Conservation (phyloP, 2,113 vertebrate genomes). For the Chrysemys picta region DNA sequence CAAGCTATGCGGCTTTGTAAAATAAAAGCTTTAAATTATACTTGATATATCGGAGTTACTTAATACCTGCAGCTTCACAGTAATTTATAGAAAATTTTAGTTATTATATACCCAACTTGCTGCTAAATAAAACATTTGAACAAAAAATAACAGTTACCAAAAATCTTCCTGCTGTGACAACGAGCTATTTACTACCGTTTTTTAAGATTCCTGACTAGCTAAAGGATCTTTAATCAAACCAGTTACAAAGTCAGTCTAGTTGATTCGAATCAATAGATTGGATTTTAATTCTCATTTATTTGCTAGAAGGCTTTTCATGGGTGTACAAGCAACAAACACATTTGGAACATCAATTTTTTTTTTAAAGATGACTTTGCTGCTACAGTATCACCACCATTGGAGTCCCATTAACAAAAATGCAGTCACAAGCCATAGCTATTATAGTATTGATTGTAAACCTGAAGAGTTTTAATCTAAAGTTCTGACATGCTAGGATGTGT, state of each 20-base stretch:
- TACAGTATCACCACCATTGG: background rate
- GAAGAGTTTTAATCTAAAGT: background rate
- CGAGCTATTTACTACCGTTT: background rate
- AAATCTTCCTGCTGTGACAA: background rate
- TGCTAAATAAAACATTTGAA: background rate
- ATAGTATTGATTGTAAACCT: background rate
- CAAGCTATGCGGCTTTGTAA: background rate
- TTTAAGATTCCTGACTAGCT: background rate
- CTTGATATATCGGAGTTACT: background rate
- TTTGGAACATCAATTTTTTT: background rate
- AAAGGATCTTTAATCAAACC: background rate
- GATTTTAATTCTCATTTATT: background rate
- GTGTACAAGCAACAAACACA: background rate
- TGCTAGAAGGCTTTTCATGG: background rate
- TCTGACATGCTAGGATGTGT: accelerated
- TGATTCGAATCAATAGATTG: background rate
- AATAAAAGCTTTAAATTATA: background rate
- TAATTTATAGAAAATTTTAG: background rate
- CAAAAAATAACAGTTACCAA: background rate
- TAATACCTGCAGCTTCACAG: background rate
- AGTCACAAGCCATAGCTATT: background rate
- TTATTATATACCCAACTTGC: background rate
- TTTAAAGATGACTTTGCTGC: background rate
- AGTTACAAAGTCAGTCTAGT: background rate
- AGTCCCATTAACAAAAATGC: background rate